Evolutionary conservation across 2,797 vertebrate species (phyloP).

Genomic region (Cossypha polioptera): DNA sequence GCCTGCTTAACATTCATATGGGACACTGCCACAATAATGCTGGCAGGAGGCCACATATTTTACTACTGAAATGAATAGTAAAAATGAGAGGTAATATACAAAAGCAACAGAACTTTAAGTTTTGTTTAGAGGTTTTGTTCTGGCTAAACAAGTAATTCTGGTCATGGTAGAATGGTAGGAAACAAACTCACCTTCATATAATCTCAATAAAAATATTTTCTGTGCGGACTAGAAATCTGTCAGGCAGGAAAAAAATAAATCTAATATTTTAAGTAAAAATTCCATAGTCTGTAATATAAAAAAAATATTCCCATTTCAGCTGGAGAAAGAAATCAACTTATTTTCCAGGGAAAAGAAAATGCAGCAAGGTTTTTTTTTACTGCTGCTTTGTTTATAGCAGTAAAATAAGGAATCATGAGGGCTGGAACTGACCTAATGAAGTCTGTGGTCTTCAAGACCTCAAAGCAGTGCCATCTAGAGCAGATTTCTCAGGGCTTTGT

Average conservation of each 20-base stretch:
- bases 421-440: not conserved
- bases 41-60: slow-evolving; percentile 66
- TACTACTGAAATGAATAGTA: slow-evolving; percentile 49
- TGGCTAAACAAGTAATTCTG: not conserved
- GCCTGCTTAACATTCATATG: slow-evolving; percentile 77
- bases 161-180: not conserved
- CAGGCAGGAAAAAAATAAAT: not conserved
- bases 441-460: not conserved
- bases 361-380: not conserved
- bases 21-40: slow-evolving; percentile 65
- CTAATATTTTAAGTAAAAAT: not conserved
- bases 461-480: not conserved
- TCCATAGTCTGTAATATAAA: not conserved
- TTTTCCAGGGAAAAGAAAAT: not conserved
- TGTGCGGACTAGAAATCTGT: not conserved
- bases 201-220: slow-evolving; percentile 36
- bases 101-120: slow-evolving; percentile 25
- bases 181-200: not conserved
- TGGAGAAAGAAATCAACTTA: not conserved
- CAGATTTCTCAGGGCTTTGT: not conserved
- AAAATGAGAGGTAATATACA: slow-evolving; percentile 53
- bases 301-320: not conserved
- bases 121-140: slow-evolving; percentile 45
- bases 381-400: not conserved
- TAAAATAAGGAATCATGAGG: not conserved